Percentiles rank a stretch among this genome's conserved stretches.
Conservation (phyloP, 2,113 vertebrate species). For the Elephantulus edwardii region DNA sequence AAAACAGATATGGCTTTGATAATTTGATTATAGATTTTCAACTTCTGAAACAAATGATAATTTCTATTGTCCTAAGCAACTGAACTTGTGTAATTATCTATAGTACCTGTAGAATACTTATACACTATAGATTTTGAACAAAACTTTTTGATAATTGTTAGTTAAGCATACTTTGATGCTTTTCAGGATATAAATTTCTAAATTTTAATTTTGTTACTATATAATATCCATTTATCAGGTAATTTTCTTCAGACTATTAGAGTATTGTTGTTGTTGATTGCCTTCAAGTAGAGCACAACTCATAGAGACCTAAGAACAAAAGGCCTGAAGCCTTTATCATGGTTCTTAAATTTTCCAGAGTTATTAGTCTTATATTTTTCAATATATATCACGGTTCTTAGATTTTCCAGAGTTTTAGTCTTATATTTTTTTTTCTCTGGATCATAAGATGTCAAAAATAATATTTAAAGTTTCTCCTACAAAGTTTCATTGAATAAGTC, state of each 20-base stretch:
- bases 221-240: not conserved
- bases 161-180: not conserved
- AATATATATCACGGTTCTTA: too few relatives aligned
- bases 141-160: not conserved
- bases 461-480: not conserved
- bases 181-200: not conserved
- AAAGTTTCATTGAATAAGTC: too few relatives aligned
- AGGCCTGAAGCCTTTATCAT: too few relatives aligned
- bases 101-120: not conserved
- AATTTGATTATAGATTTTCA: not conserved
- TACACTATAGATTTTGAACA: not conserved
- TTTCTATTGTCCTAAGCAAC: not conserved
- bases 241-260: slow-evolving; percentile 11
- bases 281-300: too few relatives aligned
- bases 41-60: not conserved
- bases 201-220: not conserved
- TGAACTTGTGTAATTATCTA: not conserved
- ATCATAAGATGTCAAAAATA: not conserved
- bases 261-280: too few relatives aligned
- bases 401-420: too few relatives aligned
- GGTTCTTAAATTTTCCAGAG: too few relatives aligned
- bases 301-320: too few relatives aligned
- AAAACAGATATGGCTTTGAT: accelerated
- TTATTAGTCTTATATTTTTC: too few relatives aligned
- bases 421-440: not conserved